These are phyloP conservation scores for Tachina lurida DNA, from an alignment of 2,888 invertebrate genomes.

Conservation along the genomic window DNA sequence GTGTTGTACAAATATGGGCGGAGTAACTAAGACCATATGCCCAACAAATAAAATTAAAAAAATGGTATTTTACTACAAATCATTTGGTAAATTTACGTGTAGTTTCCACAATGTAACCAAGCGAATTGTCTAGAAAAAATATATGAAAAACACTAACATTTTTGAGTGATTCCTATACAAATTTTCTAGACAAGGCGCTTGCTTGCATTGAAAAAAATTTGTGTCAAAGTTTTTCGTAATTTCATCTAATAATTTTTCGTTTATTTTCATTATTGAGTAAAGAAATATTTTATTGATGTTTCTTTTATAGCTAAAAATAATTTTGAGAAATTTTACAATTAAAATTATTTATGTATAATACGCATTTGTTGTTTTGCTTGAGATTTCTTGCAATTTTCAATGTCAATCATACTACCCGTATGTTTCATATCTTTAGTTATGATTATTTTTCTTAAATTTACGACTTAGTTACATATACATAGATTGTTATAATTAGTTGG, in stretches of 20 bases:
- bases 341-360: neutral
- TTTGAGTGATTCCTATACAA: too few species aligned
- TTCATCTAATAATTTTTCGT: conserved; percentile 12
- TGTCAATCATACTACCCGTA: conserved; percentile 61
- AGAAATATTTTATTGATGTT: conserved; percentile 1
- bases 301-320: neutral
- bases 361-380: conserved; percentile 11
- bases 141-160: too few species aligned
- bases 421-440: conserved; percentile 43
- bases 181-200: too few species aligned
- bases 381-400: conserved; percentile 37
- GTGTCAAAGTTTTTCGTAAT: conserved; percentile 6
- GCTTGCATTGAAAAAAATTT: too few species aligned
- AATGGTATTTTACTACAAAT: too few species aligned
- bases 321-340: conserved; percentile 37
- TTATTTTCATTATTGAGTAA: neutral
- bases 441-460: conserved; percentile 39
- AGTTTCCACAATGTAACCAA: too few species aligned
- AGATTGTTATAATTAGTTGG: neutral
- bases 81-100: too few species aligned
- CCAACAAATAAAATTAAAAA: too few species aligned
- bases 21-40: too few species aligned
- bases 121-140: too few species aligned
- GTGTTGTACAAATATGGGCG: too few species aligned
- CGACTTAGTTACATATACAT: neutral